These are phyloP conservation scores for Drosophila emarginata DNA, from an alignment of 2,888 invertebrate genomes.

Conservation along the genomic window DNA sequence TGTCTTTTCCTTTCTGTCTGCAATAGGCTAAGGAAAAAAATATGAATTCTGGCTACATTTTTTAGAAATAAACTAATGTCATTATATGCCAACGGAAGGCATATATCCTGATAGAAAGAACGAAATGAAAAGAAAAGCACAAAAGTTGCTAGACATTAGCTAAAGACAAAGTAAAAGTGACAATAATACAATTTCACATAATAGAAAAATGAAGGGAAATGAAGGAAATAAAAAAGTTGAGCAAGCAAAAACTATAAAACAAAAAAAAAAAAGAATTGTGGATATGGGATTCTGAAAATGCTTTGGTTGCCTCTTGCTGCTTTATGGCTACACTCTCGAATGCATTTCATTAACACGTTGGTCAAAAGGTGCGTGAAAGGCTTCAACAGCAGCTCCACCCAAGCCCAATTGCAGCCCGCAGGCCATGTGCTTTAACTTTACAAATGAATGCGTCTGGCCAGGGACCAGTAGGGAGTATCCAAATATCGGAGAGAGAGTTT, in stretches of 20 bases:
- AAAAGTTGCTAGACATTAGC: slow-evolving; percentile 15
- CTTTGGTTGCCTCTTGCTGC: not conserved
- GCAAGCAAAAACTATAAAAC: not conserved
- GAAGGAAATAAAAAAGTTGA: slow-evolving; percentile 9
- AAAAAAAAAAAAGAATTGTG: not conserved
- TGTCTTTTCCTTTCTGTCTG: slow-evolving; percentile 16
- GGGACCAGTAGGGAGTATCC: slow-evolving; percentile 45
- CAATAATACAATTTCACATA: slow-evolving; percentile 70
- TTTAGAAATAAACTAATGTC: slow-evolving; percentile 73
- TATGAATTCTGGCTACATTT: slow-evolving; percentile 56
- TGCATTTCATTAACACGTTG: slow-evolving; percentile 76
- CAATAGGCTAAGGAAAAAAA: slow-evolving; percentile 68
- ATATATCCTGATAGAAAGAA: slow-evolving; percentile 48
- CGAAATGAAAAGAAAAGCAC: not conserved
- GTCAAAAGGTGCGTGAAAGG: slow-evolving; percentile 66
- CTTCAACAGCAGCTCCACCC: slow-evolving; percentile 18
- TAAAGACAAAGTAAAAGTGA: slow-evolving; percentile 59
- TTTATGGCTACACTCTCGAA: slow-evolving; percentile 39
- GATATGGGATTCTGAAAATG: not conserved
- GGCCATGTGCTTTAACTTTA: slow-evolving; percentile 61
- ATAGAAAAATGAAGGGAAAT: slow-evolving; percentile 68
- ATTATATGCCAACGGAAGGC: slow-evolving; percentile 64
- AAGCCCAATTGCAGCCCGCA: not conserved
- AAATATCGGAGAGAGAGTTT: slow-evolving; percentile 17
- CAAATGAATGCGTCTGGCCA: slow-evolving; percentile 75